phyloP scores from a whole-genome alignment of 1,140 invertebrate species.

The Globodera ellingtonae region DNA sequence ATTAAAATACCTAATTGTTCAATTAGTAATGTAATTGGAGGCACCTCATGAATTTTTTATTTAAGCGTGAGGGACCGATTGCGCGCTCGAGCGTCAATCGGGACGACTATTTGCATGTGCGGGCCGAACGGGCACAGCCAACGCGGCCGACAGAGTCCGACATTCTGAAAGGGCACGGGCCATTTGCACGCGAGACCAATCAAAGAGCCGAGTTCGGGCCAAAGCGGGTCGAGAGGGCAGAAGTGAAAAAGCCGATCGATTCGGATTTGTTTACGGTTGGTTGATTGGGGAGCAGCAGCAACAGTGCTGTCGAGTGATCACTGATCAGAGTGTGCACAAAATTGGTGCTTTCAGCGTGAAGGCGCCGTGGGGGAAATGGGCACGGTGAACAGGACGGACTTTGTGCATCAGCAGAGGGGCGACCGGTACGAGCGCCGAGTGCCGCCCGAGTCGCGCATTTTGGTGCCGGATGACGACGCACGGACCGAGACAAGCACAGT shows the following conservation, averaged over 20 bases:
- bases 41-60: not conserved
- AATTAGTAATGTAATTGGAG: not conserved
- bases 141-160: slow-evolving; percentile 31
- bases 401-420: slow-evolving; percentile 2
- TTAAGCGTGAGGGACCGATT: slow-evolving; percentile 24
- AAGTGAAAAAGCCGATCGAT: slow-evolving; percentile 13
- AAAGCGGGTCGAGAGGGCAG: slow-evolving; percentile 31
- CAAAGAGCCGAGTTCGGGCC: slow-evolving; percentile 28
- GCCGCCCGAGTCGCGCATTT: slow-evolving; percentile 18
- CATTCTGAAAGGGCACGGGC: slow-evolving; percentile 30
- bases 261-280: slow-evolving; percentile 33
- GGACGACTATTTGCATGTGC: slow-evolving; percentile 17
- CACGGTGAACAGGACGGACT: slow-evolving; percentile 17
- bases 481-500: not conserved
- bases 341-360: not conserved
- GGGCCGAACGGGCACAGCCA: slow-evolving; percentile 19
- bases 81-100: slow-evolving; percentile 29
- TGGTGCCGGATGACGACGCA: slow-evolving; percentile 13
- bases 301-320: no score
- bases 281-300: not conserved
- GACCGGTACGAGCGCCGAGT: slow-evolving; percentile 19
- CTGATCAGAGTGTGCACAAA: no score
- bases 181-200: slow-evolving; percentile 32
- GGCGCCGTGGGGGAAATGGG: slow-evolving; percentile 13
- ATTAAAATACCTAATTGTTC: not conserved